phyloP scores from a whole-genome alignment of 1,140 invertebrate genomes.

The Prorops nasuta region DNA sequence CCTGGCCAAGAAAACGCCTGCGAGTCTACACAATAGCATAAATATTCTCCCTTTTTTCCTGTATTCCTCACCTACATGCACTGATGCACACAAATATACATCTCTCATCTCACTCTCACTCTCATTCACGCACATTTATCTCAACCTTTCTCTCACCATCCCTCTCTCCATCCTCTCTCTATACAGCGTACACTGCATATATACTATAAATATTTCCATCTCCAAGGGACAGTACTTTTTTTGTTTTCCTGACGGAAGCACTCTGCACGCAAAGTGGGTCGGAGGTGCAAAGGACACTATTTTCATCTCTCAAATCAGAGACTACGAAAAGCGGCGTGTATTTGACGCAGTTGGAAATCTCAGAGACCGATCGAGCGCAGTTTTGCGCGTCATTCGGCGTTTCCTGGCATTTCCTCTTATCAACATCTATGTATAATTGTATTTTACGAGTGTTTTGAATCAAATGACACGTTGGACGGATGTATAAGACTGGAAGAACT shows the following conservation, averaged over 20 bases:
- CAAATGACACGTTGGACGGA: too few species aligned
- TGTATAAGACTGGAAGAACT: too few species aligned
- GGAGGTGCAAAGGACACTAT: constrained; percentile 35
- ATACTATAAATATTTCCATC: neutral
- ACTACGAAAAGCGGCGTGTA: too few species aligned
- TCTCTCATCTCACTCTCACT: neutral
- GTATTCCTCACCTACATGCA: neutral
- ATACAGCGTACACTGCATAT: neutral
- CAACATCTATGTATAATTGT: too few species aligned
- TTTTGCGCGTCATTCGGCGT: too few species aligned
- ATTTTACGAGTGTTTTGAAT: too few species aligned
- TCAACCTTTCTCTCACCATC: neutral
- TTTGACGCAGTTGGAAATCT: too few species aligned
- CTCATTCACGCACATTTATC: neutral
- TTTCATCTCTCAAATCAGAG: too few species aligned
- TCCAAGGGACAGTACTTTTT: too few species aligned
- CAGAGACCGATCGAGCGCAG: too few species aligned
- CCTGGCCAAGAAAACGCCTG: neutral
- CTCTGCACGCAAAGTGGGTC: constrained; percentile 38
- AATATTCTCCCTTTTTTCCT: neutral
- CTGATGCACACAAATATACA: too few species aligned
- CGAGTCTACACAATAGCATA: neutral
- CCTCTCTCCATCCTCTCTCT: neutral
- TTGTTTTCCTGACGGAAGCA: constrained; percentile 21
- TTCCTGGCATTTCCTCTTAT: too few species aligned